Conservation (phyloP, 1,140 invertebrate genomes). For the Colletes gigas region DNA sequence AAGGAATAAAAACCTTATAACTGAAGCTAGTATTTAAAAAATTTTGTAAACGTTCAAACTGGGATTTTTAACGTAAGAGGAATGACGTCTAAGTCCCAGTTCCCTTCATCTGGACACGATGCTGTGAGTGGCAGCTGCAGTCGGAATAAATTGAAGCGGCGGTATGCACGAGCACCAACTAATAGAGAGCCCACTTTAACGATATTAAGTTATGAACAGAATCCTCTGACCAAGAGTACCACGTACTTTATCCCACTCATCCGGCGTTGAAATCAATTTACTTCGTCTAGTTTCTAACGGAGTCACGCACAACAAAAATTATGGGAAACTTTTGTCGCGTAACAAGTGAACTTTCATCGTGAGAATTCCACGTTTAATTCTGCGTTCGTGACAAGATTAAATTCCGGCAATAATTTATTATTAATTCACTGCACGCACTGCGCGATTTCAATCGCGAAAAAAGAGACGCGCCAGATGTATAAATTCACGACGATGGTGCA, state of each 20-base stretch:
- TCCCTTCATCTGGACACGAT: constrained; percentile 1
- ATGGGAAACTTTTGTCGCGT: no score
- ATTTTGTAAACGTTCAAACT: no score
- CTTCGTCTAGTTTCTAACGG: neutral
- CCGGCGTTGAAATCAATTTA: constrained; percentile 13
- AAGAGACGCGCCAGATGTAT: no score
- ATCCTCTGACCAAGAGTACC: constrained; percentile 7
- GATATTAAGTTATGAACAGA: constrained; percentile 44
- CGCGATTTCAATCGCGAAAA: no score
- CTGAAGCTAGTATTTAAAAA: no score
- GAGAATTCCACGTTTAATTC: neutral
- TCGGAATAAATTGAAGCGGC: constrained; percentile 42
- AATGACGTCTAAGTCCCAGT: neutral
- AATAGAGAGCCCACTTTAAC: constrained; percentile 36
- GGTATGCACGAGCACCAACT: constrained; percentile 20
- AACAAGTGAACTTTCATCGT: neutral
- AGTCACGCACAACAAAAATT: no score
- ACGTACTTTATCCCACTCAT: constrained; percentile 13
- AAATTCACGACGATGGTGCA: no score
- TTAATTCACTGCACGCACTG: no score
- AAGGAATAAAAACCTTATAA: no score
- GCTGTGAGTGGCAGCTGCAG: constrained; percentile 44
- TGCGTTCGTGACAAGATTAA: no score
- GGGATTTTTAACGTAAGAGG: neutral
- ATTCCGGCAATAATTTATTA: no score